Evolutionary conservation across 2,797 vertebrate species (phyloP), one percentile per base, ranked within the genome.

Genomic region (Uromys caudimaculatus): DNA sequence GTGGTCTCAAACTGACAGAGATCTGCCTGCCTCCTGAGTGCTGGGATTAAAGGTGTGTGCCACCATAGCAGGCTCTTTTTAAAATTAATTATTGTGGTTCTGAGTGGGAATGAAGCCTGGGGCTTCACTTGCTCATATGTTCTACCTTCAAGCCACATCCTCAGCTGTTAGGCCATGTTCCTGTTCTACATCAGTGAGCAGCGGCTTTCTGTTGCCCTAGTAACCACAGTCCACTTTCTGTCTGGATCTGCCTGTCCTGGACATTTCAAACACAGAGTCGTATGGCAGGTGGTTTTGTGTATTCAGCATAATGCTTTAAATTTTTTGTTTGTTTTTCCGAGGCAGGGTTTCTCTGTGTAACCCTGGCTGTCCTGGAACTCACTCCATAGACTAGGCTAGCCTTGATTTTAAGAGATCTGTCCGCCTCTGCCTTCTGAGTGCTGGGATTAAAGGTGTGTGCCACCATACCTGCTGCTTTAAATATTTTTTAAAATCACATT

Each of bases 191-290:
- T 41, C 35, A 27, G 17, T 75, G 32, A 73, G 41, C 21, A 29
- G 32, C 1, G 47, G 41, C 52, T 81, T 67, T 67, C 12, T 0
- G 19, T 79, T 73, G 11, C 44, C 50, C 77, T 19, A 3, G 62
- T 23, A 60, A 21, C 23, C 14, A 23, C 7, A 58, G 5, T 54
- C 17, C 41, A 1, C 47, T 83, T 89, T 71, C 27, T 16, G 16
- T 41, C 3, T 89, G 94, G 41, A 56, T 93, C 88, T 90, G 41
- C 54, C 93, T 73, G 0, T 87, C 84, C 35, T 73, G 85, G 85
- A 58, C 32, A 58, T 67, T 78, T 88, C 64, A 87, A 5, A 44
- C 79, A 58, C 27, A 8, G n/a, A 35, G 56, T 76, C 52, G 29
- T 38, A 21, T 9, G 21, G 27, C 5, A 32, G 24, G 44, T 82